Evolutionary conservation across 2,888 invertebrate genomes (phyloP), one percentile per base, ranked within the genome.

Genomic region (Drepana falcataria): DNA sequence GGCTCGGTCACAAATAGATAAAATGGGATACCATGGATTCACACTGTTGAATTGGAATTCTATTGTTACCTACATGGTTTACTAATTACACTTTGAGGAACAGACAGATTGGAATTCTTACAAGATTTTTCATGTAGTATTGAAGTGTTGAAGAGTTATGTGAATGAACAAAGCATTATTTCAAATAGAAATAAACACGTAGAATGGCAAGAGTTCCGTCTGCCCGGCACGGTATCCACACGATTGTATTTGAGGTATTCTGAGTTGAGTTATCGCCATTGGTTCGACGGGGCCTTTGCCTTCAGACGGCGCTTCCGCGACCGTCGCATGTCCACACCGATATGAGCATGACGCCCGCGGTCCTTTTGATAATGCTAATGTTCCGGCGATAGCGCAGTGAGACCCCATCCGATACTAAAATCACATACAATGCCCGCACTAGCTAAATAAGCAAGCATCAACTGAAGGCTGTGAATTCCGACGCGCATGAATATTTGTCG

Each of bases 341-440:
- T 87, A 86, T 78, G 78, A 85, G 75, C 85, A 81, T 81, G 84
- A 85, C 84, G 81, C 84, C 81, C 73, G 87, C 86, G 87, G 87
- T 74, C 81, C 85, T 87, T 84, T 86, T 87, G 88, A 88, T 89
- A 88, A 87, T 86, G 87, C 85, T 87, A 89, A 89, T 88, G 87
- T 86, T 79, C 64, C 73, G 71, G 69, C 79, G 88, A 87, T 87
- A 85, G 79, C 68, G 68, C 71, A 72, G 74, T 71, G 67, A 67
- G 72, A 69, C 68, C 71, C 66, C 74, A 71, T 71, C 71, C 68
- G 86, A 87, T 87, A 86, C 79, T 68, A 75, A 69, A 78, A 76
- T 79, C 82, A 85, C 82, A 85, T 78, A 85, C 84, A 87, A 85
- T 83, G 77, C 81, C 74, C 75, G 80, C 73, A 68, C 67, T 68